Conservation (phyloP, 2,888 invertebrate genomes). For the Mylabris sibirica region DNA sequence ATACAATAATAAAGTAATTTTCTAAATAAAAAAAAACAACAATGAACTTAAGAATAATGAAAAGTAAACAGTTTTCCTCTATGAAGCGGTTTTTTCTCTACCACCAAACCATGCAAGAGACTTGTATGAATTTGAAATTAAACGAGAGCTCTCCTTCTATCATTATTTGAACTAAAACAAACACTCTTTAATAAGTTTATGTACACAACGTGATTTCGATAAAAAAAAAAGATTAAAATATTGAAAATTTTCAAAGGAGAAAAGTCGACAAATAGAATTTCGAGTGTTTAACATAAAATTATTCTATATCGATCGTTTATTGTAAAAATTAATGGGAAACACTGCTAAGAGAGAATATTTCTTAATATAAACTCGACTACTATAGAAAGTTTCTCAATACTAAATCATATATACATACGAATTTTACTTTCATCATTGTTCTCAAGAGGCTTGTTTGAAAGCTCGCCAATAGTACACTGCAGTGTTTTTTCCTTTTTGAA, state of each 20-base stretch:
- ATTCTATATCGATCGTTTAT: background rate
- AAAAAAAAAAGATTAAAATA: too few species aligned
- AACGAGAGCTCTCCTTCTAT: background rate
- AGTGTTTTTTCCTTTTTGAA: background rate
- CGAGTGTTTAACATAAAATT: too few species aligned
- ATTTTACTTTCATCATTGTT: constrained; percentile 19
- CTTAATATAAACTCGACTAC: too few species aligned
- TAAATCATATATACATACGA: constrained; percentile 19
- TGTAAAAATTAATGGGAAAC: too few species aligned
- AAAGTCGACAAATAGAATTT: too few species aligned
- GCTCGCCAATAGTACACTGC: background rate
- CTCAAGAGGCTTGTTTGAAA: constrained; percentile 9
- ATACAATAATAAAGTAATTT: too few species aligned
- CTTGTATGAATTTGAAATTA: background rate
- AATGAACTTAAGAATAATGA: background rate
- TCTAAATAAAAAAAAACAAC: background rate
- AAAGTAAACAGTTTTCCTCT: background rate
- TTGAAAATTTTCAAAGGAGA: too few species aligned
- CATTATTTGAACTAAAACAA: background rate
- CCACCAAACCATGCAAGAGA: background rate
- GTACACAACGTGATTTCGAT: too few species aligned
- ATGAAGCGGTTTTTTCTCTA: background rate
- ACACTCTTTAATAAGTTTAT: too few species aligned
- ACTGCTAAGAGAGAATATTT: too few species aligned
- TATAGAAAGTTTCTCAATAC: constrained; percentile 15